Percentiles rank a stretch among this genome's conserved stretches.
phyloP scores from a whole-genome alignment of 2,113 vertebrate genomes.

The Hippocampus zosterae region DNA sequence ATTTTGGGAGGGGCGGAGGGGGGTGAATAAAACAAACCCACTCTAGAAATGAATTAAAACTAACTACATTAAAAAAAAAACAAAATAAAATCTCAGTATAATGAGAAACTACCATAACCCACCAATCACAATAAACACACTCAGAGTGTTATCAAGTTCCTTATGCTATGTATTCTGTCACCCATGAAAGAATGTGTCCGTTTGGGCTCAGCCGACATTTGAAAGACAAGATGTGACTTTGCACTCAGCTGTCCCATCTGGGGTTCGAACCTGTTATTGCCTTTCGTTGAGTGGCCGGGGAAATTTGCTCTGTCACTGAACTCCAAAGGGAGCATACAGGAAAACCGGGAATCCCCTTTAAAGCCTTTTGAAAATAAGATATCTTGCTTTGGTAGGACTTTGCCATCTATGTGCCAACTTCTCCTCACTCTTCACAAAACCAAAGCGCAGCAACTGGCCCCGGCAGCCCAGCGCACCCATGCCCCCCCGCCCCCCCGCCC shows the following conservation, averaged over 20 bases:
- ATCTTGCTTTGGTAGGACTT: constrained; percentile 57
- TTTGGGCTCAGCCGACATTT: constrained; percentile 23
- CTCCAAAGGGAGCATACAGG: constrained; percentile 21
- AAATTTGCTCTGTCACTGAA: constrained; percentile 33
- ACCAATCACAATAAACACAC: too few species aligned
- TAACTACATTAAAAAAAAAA: too few species aligned
- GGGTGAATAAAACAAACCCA: too few species aligned
- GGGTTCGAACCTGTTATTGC: constrained; percentile 20
- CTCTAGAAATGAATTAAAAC: too few species aligned
- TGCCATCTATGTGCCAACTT: constrained; percentile 25
- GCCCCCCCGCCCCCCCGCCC: not conserved
- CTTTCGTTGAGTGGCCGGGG: constrained; percentile 23
- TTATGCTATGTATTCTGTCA: too few species aligned
- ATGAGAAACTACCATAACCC: not conserved
- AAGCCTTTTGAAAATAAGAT: constrained; percentile 55
- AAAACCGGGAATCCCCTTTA: constrained; percentile 48
- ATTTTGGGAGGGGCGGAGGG: too few species aligned
- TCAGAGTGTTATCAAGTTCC: too few species aligned
- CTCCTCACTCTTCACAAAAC: constrained; percentile 30
- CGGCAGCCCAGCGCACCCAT: not conserved
- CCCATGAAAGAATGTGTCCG: not conserved
- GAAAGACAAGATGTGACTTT: constrained; percentile 12
- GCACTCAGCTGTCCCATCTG: constrained; percentile 13
- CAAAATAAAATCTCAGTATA: not conserved
- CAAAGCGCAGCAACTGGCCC: constrained; percentile 9